Conservation (phyloP, 1,140 invertebrate genomes). For the Propsilocerus akamusi region DNA sequence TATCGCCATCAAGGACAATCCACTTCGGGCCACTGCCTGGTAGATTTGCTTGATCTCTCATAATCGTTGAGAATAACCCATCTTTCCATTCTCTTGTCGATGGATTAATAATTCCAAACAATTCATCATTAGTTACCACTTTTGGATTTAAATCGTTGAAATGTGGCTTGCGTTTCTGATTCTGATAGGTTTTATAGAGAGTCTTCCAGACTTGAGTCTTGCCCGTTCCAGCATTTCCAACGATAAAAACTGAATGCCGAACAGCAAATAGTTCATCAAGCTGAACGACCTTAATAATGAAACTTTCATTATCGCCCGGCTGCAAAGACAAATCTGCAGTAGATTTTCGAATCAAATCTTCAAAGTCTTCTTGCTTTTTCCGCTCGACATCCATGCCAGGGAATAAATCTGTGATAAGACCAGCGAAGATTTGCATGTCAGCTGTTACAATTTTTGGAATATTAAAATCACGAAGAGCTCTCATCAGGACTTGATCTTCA, state of each 20-base stretch:
- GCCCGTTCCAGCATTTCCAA: slow-evolving; percentile 85
- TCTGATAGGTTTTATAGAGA: slow-evolving; percentile 75
- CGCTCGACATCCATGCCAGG: slow-evolving; percentile 90
- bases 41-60: slow-evolving; percentile 90
- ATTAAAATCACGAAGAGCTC: slow-evolving; percentile 89
- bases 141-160: slow-evolving; percentile 90
- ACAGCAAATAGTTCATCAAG: slow-evolving; percentile 88
- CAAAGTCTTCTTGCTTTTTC: slow-evolving; percentile 85
- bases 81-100: slow-evolving; percentile 96
- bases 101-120: slow-evolving; percentile 94
- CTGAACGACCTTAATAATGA: slow-evolving; percentile 90
- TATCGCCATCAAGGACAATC: slow-evolving; percentile 93
- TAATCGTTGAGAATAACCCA: slow-evolving; percentile 87
- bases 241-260: slow-evolving; percentile 89
- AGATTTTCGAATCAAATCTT: slow-evolving; percentile 82
- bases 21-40: slow-evolving; percentile 81
- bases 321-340: slow-evolving; percentile 76
- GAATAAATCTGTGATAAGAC: slow-evolving; percentile 88
- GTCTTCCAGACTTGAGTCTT: slow-evolving; percentile 95
- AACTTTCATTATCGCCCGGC: slow-evolving; percentile 74
- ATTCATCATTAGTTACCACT: slow-evolving; percentile 91
- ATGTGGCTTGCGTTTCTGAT: slow-evolving; percentile 73
- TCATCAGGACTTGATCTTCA: slow-evolving; percentile 95
- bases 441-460: slow-evolving; percentile 92
- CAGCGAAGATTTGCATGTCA: slow-evolving; percentile 93